A percentile compares a stretch with the other conserved stretches of the same genome.
Evolutionary conservation across 1,140 invertebrate species (phyloP).

Genomic region (Drosophila saltans): DNA sequence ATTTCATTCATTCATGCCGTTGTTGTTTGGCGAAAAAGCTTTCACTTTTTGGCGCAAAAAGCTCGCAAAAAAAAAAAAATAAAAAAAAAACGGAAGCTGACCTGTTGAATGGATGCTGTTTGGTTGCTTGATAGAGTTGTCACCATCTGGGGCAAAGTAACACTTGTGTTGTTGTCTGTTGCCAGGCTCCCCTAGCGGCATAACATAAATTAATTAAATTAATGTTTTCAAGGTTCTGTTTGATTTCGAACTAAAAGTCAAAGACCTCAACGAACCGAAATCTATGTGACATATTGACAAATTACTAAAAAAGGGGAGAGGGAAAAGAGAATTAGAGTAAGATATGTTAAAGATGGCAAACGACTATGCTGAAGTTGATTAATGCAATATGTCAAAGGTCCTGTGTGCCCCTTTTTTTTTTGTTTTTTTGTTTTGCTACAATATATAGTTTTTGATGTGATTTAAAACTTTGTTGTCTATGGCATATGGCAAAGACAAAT

Average conservation of each 20-base stretch:
- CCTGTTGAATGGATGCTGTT: slow-evolving; percentile 61
- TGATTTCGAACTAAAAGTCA: slow-evolving; percentile 43
- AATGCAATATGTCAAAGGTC: slow-evolving; percentile 46
- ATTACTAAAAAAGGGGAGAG: slow-evolving; percentile 34
- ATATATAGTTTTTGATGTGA: slow-evolving; percentile 39
- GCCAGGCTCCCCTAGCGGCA: slow-evolving; percentile 48
- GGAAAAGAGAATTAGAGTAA: not conserved
- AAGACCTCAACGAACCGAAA: slow-evolving; percentile 22
- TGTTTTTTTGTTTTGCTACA: slow-evolving; percentile 7
- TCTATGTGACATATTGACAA: slow-evolving; percentile 71
- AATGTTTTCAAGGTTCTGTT: slow-evolving; percentile 46
- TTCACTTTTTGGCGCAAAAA: slow-evolving; percentile 55
- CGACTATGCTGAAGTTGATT: slow-evolving; percentile 65
- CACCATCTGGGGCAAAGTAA: slow-evolving; percentile 20
- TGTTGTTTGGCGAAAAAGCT: slow-evolving; percentile 43
- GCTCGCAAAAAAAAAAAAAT: slow-evolving; percentile 10
- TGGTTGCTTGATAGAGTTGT: slow-evolving; percentile 48
- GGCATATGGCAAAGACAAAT: slow-evolving; percentile 43
- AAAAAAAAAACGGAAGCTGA: slow-evolving; percentile 48
- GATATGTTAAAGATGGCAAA: not conserved
- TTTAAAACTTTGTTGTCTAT: slow-evolving; percentile 53
- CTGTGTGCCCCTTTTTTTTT: slow-evolving; percentile 12
- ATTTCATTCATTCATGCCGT: slow-evolving; percentile 76
- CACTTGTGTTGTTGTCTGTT: slow-evolving; percentile 37
- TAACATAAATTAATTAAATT: slow-evolving; percentile 80